Evolutionary conservation across 2,113 vertebrate species (phyloP).

Genomic region (Noctilio leporinus): DNA sequence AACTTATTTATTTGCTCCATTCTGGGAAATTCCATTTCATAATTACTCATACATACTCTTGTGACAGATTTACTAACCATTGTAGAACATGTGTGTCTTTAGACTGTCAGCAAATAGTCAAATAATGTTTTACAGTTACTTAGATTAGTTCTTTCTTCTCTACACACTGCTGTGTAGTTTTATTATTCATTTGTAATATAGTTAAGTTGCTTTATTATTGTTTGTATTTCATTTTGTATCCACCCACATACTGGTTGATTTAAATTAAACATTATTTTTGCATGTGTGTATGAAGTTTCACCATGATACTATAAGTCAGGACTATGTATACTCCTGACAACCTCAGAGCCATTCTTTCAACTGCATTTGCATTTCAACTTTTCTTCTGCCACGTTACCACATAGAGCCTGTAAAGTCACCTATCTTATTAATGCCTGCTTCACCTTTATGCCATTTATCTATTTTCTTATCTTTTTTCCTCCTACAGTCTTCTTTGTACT

Average conservation of each 20-base stretch:
- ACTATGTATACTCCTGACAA: not conserved
- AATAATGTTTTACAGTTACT: not conserved
- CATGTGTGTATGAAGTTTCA: not conserved
- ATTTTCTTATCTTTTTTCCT: not conserved
- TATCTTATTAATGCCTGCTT: not conserved
- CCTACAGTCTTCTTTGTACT: not conserved
- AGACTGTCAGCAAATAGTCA: not conserved
- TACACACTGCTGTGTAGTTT: not conserved
- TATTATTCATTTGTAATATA: not conserved
- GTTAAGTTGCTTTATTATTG: not conserved
- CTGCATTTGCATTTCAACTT: not conserved
- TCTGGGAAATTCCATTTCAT: not conserved
- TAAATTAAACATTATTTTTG: not conserved
- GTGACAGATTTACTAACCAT: not conserved
- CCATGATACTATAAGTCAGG: not conserved
- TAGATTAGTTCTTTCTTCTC: not conserved
- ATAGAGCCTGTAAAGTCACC: not conserved
- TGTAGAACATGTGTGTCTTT: not conserved
- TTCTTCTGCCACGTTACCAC: not conserved
- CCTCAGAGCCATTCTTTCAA: not conserved
- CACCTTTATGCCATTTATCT: not conserved
- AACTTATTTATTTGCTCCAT: not conserved
- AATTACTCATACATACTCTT: not conserved
- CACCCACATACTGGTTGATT: not conserved
- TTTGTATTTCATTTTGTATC: not conserved